A percentile compares a stretch with the other conserved stretches of the same genome.
Conservation (phyloP, 1,140 invertebrate genomes). For the Meloidogyne chitwoodi region DNA sequence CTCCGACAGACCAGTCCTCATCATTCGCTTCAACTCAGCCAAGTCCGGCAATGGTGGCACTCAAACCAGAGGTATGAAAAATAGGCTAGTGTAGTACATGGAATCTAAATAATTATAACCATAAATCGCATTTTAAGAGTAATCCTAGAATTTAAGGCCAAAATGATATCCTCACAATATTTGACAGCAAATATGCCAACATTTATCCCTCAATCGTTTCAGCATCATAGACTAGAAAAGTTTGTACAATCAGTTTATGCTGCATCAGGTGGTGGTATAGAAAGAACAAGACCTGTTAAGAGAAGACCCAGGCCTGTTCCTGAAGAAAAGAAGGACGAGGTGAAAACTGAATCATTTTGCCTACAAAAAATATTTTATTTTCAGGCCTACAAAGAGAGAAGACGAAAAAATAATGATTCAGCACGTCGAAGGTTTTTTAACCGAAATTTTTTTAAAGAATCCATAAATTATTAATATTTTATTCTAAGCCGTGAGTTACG, state of each 20-base stretch:
- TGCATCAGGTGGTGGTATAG: neutral
- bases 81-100: no score
- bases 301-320: constrained; percentile 12
- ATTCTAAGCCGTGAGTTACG: neutral
- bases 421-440: neutral
- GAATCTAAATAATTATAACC: no score
- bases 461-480: neutral
- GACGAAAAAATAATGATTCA: constrained; percentile 14
- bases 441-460: no score
- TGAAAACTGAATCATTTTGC: neutral
- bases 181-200: neutral
- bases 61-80: neutral
- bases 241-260: constrained; percentile 4
- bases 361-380: neutral
- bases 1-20: neutral
- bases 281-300: neutral
- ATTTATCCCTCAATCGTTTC: neutral
- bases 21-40: neutral
- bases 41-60: neutral
- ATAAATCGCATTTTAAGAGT: neutral
- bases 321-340: constrained; percentile 14
- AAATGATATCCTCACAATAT: neutral
- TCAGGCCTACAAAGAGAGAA: constrained; percentile 15
- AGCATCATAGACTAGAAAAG: neutral
- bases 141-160: neutral